Percentiles rank a stretch among this genome's conserved stretches.
phyloP scores from a whole-genome alignment of 2,797 vertebrate species.

The Amblyraja radiata region DNA sequence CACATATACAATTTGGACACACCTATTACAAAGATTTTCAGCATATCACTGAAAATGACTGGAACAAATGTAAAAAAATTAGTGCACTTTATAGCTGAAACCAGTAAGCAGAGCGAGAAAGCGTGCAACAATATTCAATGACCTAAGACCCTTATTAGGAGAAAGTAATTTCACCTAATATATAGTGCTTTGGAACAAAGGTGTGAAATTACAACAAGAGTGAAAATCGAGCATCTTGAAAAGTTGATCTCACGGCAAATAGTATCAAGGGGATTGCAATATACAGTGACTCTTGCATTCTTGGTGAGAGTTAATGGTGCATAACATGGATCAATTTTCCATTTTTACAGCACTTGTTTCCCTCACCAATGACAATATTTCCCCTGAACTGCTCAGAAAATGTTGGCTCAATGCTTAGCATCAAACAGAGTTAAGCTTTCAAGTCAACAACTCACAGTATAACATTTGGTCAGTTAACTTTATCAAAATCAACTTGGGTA shows the following conservation, averaged over 20 bases:
- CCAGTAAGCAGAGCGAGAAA: not conserved
- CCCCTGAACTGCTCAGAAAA: too few species aligned
- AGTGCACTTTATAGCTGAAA: not conserved
- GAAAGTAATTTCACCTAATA: not conserved
- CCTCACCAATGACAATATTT: not conserved
- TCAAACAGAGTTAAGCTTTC: not conserved
- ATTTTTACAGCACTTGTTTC: conserved; percentile 29
- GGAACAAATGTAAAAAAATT: conserved; percentile 28
- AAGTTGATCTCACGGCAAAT: conserved; percentile 16
- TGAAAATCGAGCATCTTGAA: conserved; percentile 17
- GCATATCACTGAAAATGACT: not conserved
- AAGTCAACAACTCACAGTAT: not conserved
- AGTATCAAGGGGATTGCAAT: not conserved
- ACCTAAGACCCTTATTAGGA: not conserved
- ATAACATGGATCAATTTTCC: conserved; percentile 23
- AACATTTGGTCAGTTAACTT: not conserved
- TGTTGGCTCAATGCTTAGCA: not conserved
- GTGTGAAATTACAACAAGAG: conserved; percentile 22
- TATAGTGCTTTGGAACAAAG: not conserved
- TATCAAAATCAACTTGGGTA: not conserved
- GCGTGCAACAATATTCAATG: not conserved
- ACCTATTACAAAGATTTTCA: conserved; percentile 28
- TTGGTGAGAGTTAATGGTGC: conserved; percentile 23
- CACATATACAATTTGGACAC: conserved; percentile 29
- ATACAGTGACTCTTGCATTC: not conserved